phyloP scores from a whole-genome alignment of 1,140 invertebrate genomes.

The Reticulitermes speratus region DNA sequence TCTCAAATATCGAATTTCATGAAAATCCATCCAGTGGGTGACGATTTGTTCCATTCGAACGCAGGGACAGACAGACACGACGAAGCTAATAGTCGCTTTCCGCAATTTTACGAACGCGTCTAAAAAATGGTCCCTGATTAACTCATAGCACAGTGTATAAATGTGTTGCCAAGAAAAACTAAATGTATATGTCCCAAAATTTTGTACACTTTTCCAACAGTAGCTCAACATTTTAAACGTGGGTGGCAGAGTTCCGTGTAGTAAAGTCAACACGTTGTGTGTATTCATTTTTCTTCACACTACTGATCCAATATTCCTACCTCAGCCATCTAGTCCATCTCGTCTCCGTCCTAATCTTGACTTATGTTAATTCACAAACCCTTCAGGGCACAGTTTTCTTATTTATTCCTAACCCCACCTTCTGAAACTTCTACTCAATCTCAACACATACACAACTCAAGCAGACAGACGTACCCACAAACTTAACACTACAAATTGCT shows the following conservation, averaged over 20 bases:
- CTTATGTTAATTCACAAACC: slow-evolving; percentile 22
- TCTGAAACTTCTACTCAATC: not conserved
- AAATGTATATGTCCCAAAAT: no score
- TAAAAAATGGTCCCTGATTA: no score
- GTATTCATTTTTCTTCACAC: not conserved
- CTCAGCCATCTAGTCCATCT: not conserved
- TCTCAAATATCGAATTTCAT: no score
- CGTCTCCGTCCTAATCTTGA: slow-evolving; percentile 1
- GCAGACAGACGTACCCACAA: not conserved
- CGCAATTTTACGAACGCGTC: no score
- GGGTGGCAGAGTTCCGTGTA: not conserved
- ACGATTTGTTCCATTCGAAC: no score
- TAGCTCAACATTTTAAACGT: no score
- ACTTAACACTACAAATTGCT: slow-evolving; percentile 27
- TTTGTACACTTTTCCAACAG: no score
- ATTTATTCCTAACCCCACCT: slow-evolving; percentile 17
- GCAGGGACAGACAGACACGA: no score
- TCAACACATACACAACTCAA: slow-evolving; percentile 16
- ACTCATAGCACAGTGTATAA: no score
- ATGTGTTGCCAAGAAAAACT: no score
- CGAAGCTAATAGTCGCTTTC: no score
- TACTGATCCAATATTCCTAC: not conserved
- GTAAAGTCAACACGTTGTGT: not conserved
- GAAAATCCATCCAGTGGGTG: no score
- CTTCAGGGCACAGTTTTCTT: slow-evolving; percentile 22